Conservation (phyloP, 2,113 vertebrate species). For the Charina bottae region DNA sequence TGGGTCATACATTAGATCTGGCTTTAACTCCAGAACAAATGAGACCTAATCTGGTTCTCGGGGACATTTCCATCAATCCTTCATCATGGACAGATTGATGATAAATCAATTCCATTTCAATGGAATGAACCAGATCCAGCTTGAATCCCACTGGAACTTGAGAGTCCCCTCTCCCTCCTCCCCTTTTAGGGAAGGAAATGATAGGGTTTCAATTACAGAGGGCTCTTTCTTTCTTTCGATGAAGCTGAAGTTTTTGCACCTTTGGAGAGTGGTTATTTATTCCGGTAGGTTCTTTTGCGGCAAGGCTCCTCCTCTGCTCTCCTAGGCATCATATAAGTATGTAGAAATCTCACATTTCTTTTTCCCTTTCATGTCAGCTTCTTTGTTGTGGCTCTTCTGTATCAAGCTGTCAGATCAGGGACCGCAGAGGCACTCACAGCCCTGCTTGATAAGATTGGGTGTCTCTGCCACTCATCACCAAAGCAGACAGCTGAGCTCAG, state of each 20-base stretch:
- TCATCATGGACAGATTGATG: no score
- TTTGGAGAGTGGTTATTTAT: background rate
- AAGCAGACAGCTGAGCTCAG: conserved; percentile 44
- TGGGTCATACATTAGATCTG: background rate
- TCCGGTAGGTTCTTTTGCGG: conserved; percentile 22
- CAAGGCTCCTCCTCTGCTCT: conserved; percentile 36
- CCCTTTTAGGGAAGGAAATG: no score
- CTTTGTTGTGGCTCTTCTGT: conserved; percentile 38
- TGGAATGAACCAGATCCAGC: no score
- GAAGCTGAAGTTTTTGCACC: background rate
- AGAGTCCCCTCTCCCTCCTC: no score
- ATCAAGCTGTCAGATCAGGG: conserved; percentile 53
- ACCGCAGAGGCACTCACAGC: conserved; percentile 38
- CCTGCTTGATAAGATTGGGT: conserved; percentile 50
- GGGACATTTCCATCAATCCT: no score
- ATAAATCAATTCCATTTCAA: no score
- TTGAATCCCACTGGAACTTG: no score
- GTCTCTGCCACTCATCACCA: conserved; percentile 32
- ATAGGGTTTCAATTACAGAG: no score
- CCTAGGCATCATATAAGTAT: conserved; percentile 55
- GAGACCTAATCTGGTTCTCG: background rate
- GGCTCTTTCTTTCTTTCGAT: background rate
- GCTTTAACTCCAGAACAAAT: background rate
- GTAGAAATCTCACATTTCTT: conserved; percentile 31
- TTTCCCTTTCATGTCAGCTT: conserved; percentile 37